Conservation (phyloP, 2,797 vertebrate genomes). For the Masticophis lateralis region DNA sequence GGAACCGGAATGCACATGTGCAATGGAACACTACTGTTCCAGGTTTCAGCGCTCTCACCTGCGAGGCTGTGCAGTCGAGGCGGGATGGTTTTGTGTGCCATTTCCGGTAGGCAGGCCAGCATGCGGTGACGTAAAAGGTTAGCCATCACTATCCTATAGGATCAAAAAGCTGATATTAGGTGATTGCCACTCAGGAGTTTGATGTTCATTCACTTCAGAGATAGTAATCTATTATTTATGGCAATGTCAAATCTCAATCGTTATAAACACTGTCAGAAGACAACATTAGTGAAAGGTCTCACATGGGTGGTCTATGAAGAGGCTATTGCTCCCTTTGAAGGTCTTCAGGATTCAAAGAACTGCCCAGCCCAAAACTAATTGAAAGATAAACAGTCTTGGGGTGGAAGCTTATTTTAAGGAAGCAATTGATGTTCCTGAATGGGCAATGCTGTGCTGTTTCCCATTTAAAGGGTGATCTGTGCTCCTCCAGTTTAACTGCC, state of each 20-base stretch:
- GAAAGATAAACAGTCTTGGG: not conserved
- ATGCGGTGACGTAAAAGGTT: too few species aligned
- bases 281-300: not conserved
- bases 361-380: not conserved
- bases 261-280: conserved; percentile 58
- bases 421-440: not conserved
- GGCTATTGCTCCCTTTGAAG: not conserved
- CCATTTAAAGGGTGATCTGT: not conserved
- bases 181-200: conserved; percentile 48
- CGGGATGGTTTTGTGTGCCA: too few species aligned
- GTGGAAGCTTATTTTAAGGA: not conserved
- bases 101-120: too few species aligned
- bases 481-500: not conserved
- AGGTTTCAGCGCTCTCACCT: too few species aligned
- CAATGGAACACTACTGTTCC: too few species aligned
- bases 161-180: conserved; percentile 48
- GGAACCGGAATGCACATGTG: too few species aligned
- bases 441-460: not conserved
- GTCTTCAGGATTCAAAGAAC: not conserved
- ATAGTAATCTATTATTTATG: conserved; percentile 63
- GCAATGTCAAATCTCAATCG: conserved; percentile 57
- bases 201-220: conserved; percentile 57
- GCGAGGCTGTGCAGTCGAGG: too few species aligned
- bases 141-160: not conserved
- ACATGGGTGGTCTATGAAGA: not conserved